Percentiles rank a stretch among this genome's conserved stretches.
These are phyloP conservation scores for Lacerta bilineata DNA, from an alignment of 2,797 vertebrate genomes.

Conservation along the genomic window DNA sequence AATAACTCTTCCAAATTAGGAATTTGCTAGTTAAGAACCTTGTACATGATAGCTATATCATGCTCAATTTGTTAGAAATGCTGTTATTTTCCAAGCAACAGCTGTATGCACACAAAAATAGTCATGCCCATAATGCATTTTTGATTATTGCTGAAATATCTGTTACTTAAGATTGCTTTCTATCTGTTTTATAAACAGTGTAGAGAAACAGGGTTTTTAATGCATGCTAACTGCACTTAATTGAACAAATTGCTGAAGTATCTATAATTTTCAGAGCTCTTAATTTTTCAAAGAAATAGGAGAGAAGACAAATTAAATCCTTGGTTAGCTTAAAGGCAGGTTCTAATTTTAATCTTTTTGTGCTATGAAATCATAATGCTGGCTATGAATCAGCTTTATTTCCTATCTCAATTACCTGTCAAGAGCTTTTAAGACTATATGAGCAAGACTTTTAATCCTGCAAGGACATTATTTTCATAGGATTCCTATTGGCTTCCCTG, in stretches of 20 bases:
- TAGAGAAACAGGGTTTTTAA: not conserved
- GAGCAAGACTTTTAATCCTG: not conserved
- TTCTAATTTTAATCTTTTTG: constrained; percentile 33
- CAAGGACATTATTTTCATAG: not conserved
- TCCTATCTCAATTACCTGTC: not conserved
- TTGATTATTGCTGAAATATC: constrained; percentile 6
- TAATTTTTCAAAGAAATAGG: constrained; percentile 45
- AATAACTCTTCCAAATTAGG: constrained; percentile 11
- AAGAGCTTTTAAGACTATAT: not conserved
- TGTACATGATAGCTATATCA: not conserved
- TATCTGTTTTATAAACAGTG: not conserved
- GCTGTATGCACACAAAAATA: not conserved
- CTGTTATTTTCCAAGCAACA: not conserved
- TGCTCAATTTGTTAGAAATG: constrained; percentile 4
- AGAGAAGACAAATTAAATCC: constrained; percentile 14
- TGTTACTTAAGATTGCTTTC: not conserved
- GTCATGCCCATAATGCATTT: not conserved
- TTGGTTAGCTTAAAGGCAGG: not conserved
- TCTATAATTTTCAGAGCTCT: constrained; percentile 44
- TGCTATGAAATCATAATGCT: constrained; percentile 20
- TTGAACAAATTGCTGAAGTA: constrained; percentile 55
- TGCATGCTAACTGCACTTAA: constrained; percentile 38
- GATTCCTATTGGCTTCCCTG: not conserved
- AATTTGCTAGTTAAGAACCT: not conserved
- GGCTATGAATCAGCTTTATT: constrained; percentile 4